Conservation (phyloP, 2,888 invertebrate species). For the Lamellibrachia satsuma region DNA sequence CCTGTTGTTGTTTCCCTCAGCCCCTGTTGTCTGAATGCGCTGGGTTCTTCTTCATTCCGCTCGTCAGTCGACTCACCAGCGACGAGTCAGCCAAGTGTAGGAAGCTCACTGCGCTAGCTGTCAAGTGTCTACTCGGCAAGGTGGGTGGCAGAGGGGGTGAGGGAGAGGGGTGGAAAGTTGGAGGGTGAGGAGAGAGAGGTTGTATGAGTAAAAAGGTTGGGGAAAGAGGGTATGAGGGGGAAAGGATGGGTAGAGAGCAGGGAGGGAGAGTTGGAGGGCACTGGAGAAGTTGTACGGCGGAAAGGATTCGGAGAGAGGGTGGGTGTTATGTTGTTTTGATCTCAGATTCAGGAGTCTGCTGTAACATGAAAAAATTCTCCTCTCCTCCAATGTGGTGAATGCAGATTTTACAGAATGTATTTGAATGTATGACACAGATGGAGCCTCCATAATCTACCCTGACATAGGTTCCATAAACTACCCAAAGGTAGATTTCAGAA, state of each 20-base stretch:
- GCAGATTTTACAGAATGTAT: not conserved
- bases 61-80: constrained; percentile 82
- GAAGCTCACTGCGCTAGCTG: constrained; percentile 76
- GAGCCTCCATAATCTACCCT: not conserved
- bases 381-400: not conserved
- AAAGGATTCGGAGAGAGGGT: not conserved
- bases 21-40: constrained; percentile 72
- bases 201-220: no score
- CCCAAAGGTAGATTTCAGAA: not conserved
- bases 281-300: no score
- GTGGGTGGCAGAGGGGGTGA: constrained; percentile 68
- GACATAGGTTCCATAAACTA: not conserved
- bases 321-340: not conserved
- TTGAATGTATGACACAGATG: not conserved
- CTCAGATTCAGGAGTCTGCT: not conserved
- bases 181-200: constrained; percentile 74
- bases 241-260: not conserved
- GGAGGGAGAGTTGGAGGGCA: not conserved
- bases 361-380: not conserved
- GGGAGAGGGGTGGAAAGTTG: constrained; percentile 82
- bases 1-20: constrained; percentile 64
- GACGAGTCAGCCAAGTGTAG: constrained; percentile 82
- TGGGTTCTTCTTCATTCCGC: constrained; percentile 77
- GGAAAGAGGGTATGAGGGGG: no score
- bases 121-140: constrained; percentile 68